These are phyloP conservation scores for Pristionchus fissidentatus DNA, from an alignment of 2,888 invertebrate genomes.

Conservation along the genomic window DNA sequence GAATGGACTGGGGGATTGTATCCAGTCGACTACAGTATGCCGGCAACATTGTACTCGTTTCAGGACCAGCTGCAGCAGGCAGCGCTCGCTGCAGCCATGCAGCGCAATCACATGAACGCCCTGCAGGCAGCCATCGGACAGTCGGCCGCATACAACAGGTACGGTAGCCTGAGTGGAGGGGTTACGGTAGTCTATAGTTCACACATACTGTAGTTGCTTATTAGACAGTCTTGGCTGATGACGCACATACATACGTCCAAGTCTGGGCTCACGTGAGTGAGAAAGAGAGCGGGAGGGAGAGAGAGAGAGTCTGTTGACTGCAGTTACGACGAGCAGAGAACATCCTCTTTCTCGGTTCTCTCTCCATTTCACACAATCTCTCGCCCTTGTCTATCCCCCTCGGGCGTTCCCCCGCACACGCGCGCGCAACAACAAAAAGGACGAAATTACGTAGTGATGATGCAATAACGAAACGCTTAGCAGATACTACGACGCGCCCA, in stretches of 20 bases:
- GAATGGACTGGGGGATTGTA: too few species aligned
- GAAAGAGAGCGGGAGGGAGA: too few species aligned
- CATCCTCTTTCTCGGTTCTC: not conserved
- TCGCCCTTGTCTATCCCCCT: not conserved
- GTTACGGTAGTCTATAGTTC: not conserved
- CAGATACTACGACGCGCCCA: slow-evolving; percentile 70
- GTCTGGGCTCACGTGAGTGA: too few species aligned
- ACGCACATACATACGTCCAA: too few species aligned
- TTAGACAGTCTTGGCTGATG: too few species aligned
- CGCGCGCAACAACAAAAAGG: not conserved
- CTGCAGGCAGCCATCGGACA: slow-evolving; percentile 20
- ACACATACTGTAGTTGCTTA: too few species aligned
- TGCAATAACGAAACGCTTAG: not conserved
- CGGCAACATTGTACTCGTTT: not conserved
- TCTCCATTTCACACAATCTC: not conserved
- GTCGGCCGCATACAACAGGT: slow-evolving; percentile 47
- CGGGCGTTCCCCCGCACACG: too few species aligned
- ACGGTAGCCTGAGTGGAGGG: not conserved
- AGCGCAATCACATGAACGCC: slow-evolving; percentile 38
- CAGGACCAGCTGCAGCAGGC: slow-evolving; percentile 29
- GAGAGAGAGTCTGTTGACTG: not conserved
- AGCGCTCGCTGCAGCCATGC: not conserved
- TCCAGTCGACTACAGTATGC: slow-evolving; percentile 5
- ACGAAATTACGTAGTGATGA: not conserved
- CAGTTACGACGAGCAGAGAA: slow-evolving; percentile 29